phyloP scores from a whole-genome alignment of 2,797 vertebrate genomes.

The Chaetophractus vellerosus region DNA sequence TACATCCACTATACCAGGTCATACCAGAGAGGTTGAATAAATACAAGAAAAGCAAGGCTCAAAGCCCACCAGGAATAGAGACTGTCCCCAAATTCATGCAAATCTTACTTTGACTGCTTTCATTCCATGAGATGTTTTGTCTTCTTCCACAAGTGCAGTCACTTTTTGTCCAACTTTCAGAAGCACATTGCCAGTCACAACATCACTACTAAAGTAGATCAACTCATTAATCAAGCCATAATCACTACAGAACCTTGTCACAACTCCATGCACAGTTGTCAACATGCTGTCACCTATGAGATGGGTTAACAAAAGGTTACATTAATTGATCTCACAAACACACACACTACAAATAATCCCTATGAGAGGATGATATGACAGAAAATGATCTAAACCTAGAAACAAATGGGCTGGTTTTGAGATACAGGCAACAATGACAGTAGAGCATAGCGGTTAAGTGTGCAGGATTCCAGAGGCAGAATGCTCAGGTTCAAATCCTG shows the following conservation, averaged over 20 bases:
- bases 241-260: constrained; percentile 93
- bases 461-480: too few relatives aligned
- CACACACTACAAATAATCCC: neutral
- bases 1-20: neutral
- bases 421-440: too few relatives aligned
- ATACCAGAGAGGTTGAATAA: neutral
- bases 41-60: neutral
- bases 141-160: constrained; percentile 90
- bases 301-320: constrained; percentile 1
- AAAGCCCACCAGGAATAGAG: neutral
- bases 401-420: too few relatives aligned
- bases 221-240: constrained; percentile 94
- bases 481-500: too few relatives aligned
- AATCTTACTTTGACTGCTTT: constrained; percentile 93
- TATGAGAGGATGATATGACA: neutral
- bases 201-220: constrained; percentile 92
- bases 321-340: neutral
- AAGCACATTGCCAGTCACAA: constrained; percentile 89
- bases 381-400: too few relatives aligned
- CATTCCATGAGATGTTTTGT: constrained; percentile 91
- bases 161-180: constrained; percentile 93
- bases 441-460: too few relatives aligned
- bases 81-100: neutral
- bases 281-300: constrained; percentile 88
- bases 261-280: constrained; percentile 90